Conservation (phyloP, 92 coral and sea anemone species). For the Epizoanthus rinbou region DNA sequence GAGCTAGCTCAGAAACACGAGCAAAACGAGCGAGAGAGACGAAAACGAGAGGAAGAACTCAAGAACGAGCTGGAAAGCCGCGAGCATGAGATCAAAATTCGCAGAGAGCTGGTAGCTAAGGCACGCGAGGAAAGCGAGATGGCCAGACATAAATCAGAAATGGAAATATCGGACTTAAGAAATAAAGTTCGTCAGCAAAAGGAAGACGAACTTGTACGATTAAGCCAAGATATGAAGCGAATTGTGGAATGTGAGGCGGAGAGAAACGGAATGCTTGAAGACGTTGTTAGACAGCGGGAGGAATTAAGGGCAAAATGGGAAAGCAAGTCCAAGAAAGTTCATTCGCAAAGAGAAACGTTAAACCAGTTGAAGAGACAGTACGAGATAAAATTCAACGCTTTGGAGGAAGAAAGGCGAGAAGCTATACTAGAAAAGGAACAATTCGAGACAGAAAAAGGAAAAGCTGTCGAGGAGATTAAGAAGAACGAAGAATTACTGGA, state of each 20-base stretch:
- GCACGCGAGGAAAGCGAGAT: slow-evolving; percentile 74
- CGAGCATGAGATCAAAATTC: slow-evolving; percentile 71
- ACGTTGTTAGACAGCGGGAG: slow-evolving; percentile 65
- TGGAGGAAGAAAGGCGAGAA: slow-evolving; percentile 77
- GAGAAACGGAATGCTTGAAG: slow-evolving; percentile 65
- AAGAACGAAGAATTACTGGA: slow-evolving; percentile 61
- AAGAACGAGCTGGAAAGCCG: slow-evolving; percentile 76
- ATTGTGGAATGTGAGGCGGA: slow-evolving; percentile 82
- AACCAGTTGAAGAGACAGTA: slow-evolving; percentile 69
- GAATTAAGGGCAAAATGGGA: slow-evolving; percentile 82
- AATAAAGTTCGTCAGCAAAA: slow-evolving; percentile 79
- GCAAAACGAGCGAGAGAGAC: slow-evolving; percentile 76
- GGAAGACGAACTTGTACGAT: slow-evolving; percentile 71
- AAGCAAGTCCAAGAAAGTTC: slow-evolving; percentile 65
- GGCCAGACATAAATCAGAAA: slow-evolving; percentile 75
- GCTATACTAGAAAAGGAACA: slow-evolving; percentile 73
- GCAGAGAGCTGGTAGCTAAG: slow-evolving; percentile 75
- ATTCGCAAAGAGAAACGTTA: slow-evolving; percentile 65
- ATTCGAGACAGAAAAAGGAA: slow-evolving; percentile 72
- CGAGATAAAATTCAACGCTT: slow-evolving; percentile 66
- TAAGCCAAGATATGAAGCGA: slow-evolving; percentile 81
- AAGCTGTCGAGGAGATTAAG: slow-evolving; percentile 60
- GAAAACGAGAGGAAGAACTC: slow-evolving; percentile 71
- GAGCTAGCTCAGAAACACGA: slow-evolving; percentile 86
- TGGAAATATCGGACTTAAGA: slow-evolving; percentile 79